A percentile compares a stretch with the other conserved stretches of the same genome.
Conservation (phyloP, 2,888 invertebrate genomes). For the Apotomis betuletana region DNA sequence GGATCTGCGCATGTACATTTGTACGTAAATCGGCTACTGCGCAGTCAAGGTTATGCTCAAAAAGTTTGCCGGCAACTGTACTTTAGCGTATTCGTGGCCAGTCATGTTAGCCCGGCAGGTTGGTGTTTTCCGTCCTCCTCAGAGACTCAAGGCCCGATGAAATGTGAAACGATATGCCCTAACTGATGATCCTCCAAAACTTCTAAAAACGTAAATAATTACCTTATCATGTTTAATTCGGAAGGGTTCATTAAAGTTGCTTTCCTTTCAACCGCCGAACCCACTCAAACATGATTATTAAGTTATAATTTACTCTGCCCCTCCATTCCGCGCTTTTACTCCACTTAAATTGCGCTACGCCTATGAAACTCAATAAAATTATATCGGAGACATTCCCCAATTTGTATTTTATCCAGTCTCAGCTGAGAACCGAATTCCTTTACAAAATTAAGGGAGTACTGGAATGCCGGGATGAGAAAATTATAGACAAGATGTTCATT, state of each 20-base stretch:
- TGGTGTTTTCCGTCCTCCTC: no score
- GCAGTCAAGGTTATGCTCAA: no score
- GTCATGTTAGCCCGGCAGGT: no score
- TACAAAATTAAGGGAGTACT: conserved; percentile 10
- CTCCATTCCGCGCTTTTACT: neutral
- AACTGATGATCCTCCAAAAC: neutral
- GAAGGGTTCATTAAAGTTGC: neutral
- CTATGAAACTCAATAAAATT: conserved; percentile 13
- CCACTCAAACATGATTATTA: conserved; percentile 13
- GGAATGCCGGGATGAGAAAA: neutral
- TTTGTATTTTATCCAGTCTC: conserved; percentile 25
- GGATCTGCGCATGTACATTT: no score
- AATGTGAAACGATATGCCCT: no score
- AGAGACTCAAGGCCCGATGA: no score
- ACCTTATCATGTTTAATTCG: conserved; percentile 1
- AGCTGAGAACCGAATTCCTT: conserved; percentile 21
- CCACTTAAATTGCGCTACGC: conserved; percentile 2
- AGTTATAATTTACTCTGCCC: conserved; percentile 1
- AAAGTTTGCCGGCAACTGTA: no score
- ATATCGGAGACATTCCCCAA: conserved; percentile 18
- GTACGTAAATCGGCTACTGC: no score
- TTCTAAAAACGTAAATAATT: neutral
- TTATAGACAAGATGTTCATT: neutral
- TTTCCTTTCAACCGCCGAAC: neutral
- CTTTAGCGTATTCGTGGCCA: no score